A percentile compares a stretch with the other conserved stretches of the same genome.
Evolutionary conservation across 2,113 vertebrate genomes (phyloP).

Genomic region (Trichomycterus rosablanca): DNA sequence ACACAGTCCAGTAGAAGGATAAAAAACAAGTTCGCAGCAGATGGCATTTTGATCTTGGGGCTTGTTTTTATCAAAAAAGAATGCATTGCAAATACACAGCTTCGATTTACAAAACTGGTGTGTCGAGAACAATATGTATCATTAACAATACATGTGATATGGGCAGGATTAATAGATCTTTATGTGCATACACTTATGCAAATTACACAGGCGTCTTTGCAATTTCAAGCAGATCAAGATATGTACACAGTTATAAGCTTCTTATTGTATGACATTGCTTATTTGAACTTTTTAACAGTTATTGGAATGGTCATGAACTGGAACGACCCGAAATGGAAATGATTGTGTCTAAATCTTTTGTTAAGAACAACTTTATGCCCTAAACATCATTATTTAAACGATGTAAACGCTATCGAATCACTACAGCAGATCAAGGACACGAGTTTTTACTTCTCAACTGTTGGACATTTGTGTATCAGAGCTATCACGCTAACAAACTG

Average conservation of each 20-base stretch:
- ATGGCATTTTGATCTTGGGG: slow-evolving; percentile 42
- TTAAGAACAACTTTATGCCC: slow-evolving; percentile 47
- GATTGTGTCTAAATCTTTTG: slow-evolving; percentile 12
- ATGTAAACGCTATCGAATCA: slow-evolving; percentile 47
- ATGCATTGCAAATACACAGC: no score
- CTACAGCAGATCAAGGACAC: slow-evolving; percentile 9
- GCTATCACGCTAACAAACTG: slow-evolving; percentile 13
- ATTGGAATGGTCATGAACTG: no score
- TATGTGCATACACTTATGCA: slow-evolving; percentile 29
- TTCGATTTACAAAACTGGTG: slow-evolving; percentile 33
- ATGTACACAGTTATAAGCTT: not conserved
- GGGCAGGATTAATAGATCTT: slow-evolving; percentile 14
- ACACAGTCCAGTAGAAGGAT: slow-evolving; percentile 54
- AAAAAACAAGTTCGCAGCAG: slow-evolving; percentile 36
- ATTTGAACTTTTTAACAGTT: no score
- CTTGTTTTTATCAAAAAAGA: slow-evolving; percentile 39
- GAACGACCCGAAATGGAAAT: no score
- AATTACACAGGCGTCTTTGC: slow-evolving; percentile 22
- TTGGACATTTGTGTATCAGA: slow-evolving; percentile 10
- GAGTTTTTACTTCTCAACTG: slow-evolving; percentile 15
- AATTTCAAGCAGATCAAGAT: slow-evolving; percentile 4
- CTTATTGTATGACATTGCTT: not conserved
- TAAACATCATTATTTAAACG: slow-evolving; percentile 50
- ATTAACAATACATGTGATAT: slow-evolving; percentile 20
- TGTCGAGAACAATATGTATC: not conserved